phyloP scores from a whole-genome alignment of 1,140 invertebrate genomes.

The Goniozus legneri region DNA sequence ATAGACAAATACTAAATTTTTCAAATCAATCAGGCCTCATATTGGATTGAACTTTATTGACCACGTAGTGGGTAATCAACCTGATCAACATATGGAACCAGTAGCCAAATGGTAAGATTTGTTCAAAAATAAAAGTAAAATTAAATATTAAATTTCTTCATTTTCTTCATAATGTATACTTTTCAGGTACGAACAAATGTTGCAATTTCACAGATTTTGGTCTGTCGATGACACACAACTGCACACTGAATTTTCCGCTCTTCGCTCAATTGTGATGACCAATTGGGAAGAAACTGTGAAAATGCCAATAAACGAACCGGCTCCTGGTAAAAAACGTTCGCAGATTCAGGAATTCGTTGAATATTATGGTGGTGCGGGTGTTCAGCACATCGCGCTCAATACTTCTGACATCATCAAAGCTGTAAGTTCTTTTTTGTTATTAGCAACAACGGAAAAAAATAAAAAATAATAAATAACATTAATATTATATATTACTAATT shows the following conservation, averaged over 20 bases:
- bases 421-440: no score
- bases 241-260: conserved; percentile 92
- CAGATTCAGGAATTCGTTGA: conserved; percentile 99
- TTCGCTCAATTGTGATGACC: conserved; percentile 94
- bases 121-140: not conserved
- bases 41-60: conserved; percentile 87
- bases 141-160: not conserved
- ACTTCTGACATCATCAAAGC: conserved; percentile 87
- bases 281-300: conserved; percentile 99
- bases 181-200: conserved; percentile 80
- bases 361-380: conserved; percentile 95
- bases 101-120: conserved; percentile 82
- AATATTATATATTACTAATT: not conserved
- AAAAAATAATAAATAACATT: not conserved
- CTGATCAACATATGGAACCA: conserved; percentile 84
- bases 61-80: conserved; percentile 97
- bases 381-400: conserved; percentile 97
- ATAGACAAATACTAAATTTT: conserved; percentile 4
- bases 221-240: conserved; percentile 96
- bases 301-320: conserved; percentile 98
- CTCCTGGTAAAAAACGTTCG: conserved; percentile 90
- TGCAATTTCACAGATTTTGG: conserved; percentile 98
- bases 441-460: no score
- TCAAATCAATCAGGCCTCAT: conserved; percentile 59
- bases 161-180: conserved; percentile 7